Evolutionary conservation across 2,797 vertebrate genomes (phyloP).

Genomic region (Helostoma temminkii): DNA sequence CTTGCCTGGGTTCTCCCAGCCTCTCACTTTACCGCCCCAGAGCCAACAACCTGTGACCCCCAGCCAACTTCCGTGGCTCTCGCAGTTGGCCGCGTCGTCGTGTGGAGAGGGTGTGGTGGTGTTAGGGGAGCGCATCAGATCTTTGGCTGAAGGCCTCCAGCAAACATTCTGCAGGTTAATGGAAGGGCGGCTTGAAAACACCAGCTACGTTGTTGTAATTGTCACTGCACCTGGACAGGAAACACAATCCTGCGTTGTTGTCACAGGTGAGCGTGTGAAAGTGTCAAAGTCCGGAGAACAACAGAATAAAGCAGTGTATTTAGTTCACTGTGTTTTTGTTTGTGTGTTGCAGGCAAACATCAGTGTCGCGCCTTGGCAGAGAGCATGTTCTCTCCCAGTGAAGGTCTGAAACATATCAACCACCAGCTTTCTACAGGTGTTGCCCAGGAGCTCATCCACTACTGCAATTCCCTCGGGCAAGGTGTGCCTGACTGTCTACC

Average conservation of each 20-base stretch:
- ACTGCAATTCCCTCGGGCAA: constrained; percentile 91
- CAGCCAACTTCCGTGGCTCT: constrained; percentile 95
- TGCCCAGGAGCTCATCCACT: constrained; percentile 89
- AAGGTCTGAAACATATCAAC: constrained; percentile 91
- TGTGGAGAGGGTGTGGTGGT: constrained; percentile 92
- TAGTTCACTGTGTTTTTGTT: constrained; percentile 4
- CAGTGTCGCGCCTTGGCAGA: constrained; percentile 94
- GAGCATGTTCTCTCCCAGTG: constrained; percentile 89
- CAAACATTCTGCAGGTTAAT: constrained; percentile 91
- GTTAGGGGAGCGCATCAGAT: constrained; percentile 87
- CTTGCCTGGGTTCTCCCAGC: constrained; percentile 75
- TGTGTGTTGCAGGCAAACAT: constrained; percentile 88
- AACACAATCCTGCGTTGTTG: constrained; percentile 94
- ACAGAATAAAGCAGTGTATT: background rate
- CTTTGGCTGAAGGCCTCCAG: constrained; percentile 92
- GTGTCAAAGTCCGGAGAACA: background rate
- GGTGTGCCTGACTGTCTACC: constrained; percentile 76
- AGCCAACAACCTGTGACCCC: constrained; percentile 87
- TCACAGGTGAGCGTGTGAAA: constrained; percentile 74
- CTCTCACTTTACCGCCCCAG: constrained; percentile 68
- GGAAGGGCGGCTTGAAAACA: constrained; percentile 90
- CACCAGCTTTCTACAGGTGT: constrained; percentile 92
- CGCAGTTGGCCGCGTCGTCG: constrained; percentile 94
- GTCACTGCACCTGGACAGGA: constrained; percentile 86
- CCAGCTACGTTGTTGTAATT: constrained; percentile 95